Evolutionary conservation across 2,113 vertebrate genomes (phyloP), one percentile per base, ranked within the genome.

Genomic region (Podiceps cristatus): DNA sequence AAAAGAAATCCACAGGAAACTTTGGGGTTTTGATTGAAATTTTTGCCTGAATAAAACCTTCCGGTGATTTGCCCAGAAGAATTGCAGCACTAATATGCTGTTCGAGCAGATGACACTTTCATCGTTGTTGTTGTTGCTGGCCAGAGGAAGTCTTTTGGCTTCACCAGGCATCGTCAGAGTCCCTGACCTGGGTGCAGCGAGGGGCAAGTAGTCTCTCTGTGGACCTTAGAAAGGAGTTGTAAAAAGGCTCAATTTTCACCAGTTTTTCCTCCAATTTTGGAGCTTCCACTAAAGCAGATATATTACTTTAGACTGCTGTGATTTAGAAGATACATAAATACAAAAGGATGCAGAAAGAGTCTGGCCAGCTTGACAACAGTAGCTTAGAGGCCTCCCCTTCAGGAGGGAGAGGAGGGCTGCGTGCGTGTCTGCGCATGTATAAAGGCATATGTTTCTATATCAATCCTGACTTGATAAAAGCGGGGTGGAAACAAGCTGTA

Each of bases 1-100:
- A 53, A 91, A 75, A 96, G 64, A 67, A 91, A 68, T 95, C 60
- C 76, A 28, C 73, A 78, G 96, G 94, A 96, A 92, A 90, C 69
- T 37, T 93, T 13, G 60, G 91, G 62, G 66, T 45, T 94, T 90
- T 8, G 68, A 84, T 81, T 63, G 92, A 95, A 95, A 90, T 73
- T 82, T 88, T 90, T 10, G 0, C 75, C 66, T 83, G 72, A 49
- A 55, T 93, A 69, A 96, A 93, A 71, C 44, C 63, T 86, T 68
- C 47, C 4, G 1, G 45, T 91, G 72, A 62, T 85, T 68, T 66
- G 73, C 45, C 47, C 49, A 59, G 79, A 84, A 60, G 75, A 31
- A 64, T 40, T 45, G 8, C 13, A 10, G 37, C 29, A 45, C 58
- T 58, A 35, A 45, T 24, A 2, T 68, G 44, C 62, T 79, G 23